A percentile compares a stretch with the other conserved stretches of the same genome.
These are phyloP conservation scores for Etheostoma nigrum DNA, from an alignment of 2,797 vertebrate genomes.

Conservation along the genomic window DNA sequence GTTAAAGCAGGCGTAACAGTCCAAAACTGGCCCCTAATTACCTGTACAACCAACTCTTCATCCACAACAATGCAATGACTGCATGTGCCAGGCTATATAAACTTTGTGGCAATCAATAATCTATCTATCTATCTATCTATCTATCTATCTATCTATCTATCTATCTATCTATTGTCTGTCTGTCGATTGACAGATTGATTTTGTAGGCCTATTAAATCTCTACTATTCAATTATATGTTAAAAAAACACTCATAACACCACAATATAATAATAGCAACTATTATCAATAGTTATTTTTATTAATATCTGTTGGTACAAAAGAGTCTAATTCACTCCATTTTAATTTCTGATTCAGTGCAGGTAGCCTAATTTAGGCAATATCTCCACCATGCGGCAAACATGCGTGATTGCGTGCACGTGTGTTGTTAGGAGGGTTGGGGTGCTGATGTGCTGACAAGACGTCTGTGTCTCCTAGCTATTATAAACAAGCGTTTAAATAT, in stretches of 20 bases:
- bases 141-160: no score
- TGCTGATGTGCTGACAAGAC: no score
- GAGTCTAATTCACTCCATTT: not conserved
- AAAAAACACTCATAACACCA: not conserved
- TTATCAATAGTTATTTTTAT: not conserved
- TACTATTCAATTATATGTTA: not conserved
- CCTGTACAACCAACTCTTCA: no score
- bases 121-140: no score
- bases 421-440: not conserved
- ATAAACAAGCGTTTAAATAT: not conserved
- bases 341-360: constrained; percentile 1
- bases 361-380: not conserved
- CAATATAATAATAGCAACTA: not conserved
- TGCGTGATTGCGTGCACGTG: not conserved
- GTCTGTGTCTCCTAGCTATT: not conserved
- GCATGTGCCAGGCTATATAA: no score
- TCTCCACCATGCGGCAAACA: constrained; percentile 53
- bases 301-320: not conserved
- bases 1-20: not conserved
- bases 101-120: not conserved
- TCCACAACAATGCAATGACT: no score
- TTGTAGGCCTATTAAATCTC: not conserved
- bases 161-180: no score
- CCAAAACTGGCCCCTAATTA: no score
- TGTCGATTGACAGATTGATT: not conserved